Evolutionary conservation across 1,140 invertebrate genomes (phyloP).

Genomic region (Lepidotrigona ventralis): DNA sequence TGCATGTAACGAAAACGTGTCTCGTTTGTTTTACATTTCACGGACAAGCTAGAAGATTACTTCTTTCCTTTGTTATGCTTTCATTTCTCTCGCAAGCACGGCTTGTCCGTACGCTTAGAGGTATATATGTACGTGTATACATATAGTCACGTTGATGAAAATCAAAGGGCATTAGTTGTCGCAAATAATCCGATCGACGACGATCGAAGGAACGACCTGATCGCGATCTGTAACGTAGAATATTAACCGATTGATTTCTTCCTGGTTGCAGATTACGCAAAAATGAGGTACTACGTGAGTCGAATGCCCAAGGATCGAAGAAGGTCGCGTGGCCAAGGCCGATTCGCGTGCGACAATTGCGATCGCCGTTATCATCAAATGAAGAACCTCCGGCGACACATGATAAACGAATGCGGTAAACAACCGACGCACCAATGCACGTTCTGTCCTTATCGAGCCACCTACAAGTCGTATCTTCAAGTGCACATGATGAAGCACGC

Average conservation of each 20-base stretch:
- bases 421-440: conserved; percentile 82
- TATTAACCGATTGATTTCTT: conserved; percentile 38
- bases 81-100: neutral
- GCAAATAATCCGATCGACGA: neutral
- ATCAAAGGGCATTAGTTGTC: neutral
- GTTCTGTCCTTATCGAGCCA: conserved; percentile 79
- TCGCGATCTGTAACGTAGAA: neutral
- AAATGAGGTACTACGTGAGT: conserved; percentile 43
- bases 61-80: neutral
- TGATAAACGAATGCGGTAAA: conserved; percentile 81
- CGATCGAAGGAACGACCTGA: neutral
- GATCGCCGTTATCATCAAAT: conserved; percentile 76
- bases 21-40: neutral
- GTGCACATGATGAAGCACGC: conserved; percentile 75
- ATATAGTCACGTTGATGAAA: neutral
- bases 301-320: conserved; percentile 45
- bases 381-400: conserved; percentile 74
- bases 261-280: conserved; percentile 64
- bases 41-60: neutral
- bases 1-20: conserved; percentile 2
- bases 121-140: neutral
- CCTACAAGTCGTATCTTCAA: conserved; percentile 77
- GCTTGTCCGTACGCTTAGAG: neutral
- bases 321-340: conserved; percentile 72
- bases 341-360: conserved; percentile 73